Evolutionary conservation across 2,113 vertebrate species (phyloP), one percentile per base, ranked within the genome.

Genomic region (Sceloporus undulatus): DNA sequence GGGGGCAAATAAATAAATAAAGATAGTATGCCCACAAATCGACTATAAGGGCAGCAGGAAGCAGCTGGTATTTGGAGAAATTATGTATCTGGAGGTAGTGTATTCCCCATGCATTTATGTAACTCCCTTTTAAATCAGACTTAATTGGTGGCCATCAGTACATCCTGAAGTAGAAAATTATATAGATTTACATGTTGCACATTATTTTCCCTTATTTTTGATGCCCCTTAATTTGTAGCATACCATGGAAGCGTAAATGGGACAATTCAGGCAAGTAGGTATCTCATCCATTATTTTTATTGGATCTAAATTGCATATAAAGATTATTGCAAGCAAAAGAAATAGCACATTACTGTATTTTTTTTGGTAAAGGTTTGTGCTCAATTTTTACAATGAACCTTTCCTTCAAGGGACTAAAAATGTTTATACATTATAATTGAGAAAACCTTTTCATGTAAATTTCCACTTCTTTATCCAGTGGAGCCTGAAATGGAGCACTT

Each of bases 401-500:
- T 86, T 7, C 6, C 16, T 71, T 73, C 23, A 73, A 19, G 79
- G 34, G 14, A 14, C 27, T 48, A 42, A 87, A 87, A 87, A 73
- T 79, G 65, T 70, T 59, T 81, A 59, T 81, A 59, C 38, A 74
- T 78, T 87, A 81, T 87, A 87, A 87, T 87, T 62, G 66, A 81
- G 85, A 87, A 59, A 74, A 74, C n/a, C 52, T 87, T 74, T 81
- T 54, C 85, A 80, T 87, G 71, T 81, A 81, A 71, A 81, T 87
- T 74, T 81, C 68, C 25, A 59, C 78, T 87, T 87, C 79, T 87
- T 74, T 81, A 87, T 7, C 85, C 79, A 87, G 85, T 87, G 68
- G 16, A 87, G 85, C 85, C 78, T 87, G 85, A 87, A 87, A 87
- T 87, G 68, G 59, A 81, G 80, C 54, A 59, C 54, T 81, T 73